phyloP scores from a whole-genome alignment of 1,140 invertebrate genomes.

The Hermetia illucens region DNA sequence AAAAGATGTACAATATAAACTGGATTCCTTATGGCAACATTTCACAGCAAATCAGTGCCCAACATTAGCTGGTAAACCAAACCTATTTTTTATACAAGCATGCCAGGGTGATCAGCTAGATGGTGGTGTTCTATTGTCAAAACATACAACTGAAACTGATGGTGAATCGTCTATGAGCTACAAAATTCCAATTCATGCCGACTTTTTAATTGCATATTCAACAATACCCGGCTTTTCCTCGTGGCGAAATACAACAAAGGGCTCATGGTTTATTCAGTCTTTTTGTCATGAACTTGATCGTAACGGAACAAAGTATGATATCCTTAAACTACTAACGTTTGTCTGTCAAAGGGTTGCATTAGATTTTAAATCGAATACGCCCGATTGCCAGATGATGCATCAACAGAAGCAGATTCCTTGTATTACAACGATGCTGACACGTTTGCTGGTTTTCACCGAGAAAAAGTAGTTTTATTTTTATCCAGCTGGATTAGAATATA shows the following conservation, averaged over 20 bases:
- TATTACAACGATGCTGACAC: conserved; percentile 83
- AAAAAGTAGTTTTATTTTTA: conserved; percentile 18
- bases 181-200: conserved; percentile 82
- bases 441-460: conserved; percentile 53
- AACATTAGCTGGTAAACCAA: conserved; percentile 82
- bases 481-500: too few species aligned
- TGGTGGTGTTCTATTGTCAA: conserved; percentile 43
- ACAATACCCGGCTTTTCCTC: conserved; percentile 88
- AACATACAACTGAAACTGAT: conserved; percentile 52
- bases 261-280: conserved; percentile 95
- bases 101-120: conserved; percentile 81
- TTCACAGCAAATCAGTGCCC: conserved; percentile 80
- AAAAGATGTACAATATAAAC: conserved; percentile 70
- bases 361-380: conserved; percentile 83
- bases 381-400: conserved; percentile 66
- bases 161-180: conserved; percentile 45
- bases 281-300: conserved; percentile 63
- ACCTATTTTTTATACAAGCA: conserved; percentile 86
- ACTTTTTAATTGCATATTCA: conserved; percentile 88
- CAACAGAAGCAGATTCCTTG: conserved; percentile 92
- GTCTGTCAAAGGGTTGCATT: conserved; percentile 77
- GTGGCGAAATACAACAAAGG: conserved; percentile 84
- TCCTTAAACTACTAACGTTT: conserved; percentile 77
- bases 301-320: conserved; percentile 58
- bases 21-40: conserved; percentile 64